Evolutionary conservation across 1,140 invertebrate species (phyloP), one percentile per base, ranked within the genome.

Genomic region (Geopemphigus sp.): DNA sequence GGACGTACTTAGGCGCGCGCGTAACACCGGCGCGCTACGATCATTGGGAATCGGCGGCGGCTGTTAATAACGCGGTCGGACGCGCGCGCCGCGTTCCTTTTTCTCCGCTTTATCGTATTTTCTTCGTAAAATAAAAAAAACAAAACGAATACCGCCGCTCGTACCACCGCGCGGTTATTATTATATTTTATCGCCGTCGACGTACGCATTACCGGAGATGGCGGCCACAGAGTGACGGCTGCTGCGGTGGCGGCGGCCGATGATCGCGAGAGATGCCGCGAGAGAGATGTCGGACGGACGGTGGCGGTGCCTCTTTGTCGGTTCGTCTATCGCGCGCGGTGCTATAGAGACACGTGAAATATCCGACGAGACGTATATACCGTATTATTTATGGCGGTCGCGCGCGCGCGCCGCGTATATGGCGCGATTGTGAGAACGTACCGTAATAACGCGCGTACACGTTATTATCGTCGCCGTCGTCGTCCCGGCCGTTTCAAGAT

Each of bases 31-130:
- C 15, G 4, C 26, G 5, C 59, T 2, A 61, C 1, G 24, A 59
- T 17, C 14, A 29, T 61, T 61, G 5, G 59, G 26, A 61, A 61
- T 61, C 12, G 63, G 32, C 63, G 19, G 63, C 32, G 29, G 11
- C 63, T n/a, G 63, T 45, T 64, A 64, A 66, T 66, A 66, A 39
- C 63, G 63, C 39, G 39, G 63, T 66, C 63, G 39, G 39, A 54
- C 39, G 15, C 61, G 61, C 39, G 10, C 39, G 32, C 39, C 63
- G 63, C 22, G 32, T 45, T 19, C 39, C 22, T 14, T 45, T 22
- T 22, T 5, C 19, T 12, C 19, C 1, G n/a, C 29, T 1, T n/a
- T n/a, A 11, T 59, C 57, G 10, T 26, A 26, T 15, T 61, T 5
- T 26, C 24, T 39, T 11, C 5, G 19, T 39, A 15, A 24, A 15